Base-by-base conservation (phyloP, 2,797 vertebrate genomes). In the Lutjanus argentimaculatus region DNA sequence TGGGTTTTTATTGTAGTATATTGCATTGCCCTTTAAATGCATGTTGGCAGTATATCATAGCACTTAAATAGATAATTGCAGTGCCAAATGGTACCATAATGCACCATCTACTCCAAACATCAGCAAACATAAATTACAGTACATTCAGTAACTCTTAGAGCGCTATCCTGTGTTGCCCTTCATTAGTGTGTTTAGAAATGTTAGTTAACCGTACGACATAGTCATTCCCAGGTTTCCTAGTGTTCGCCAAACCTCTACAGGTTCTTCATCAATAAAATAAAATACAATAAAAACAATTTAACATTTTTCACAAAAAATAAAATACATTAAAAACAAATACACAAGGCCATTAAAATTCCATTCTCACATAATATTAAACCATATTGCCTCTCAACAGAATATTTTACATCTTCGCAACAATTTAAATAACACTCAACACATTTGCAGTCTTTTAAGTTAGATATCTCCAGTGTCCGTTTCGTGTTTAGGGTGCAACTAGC, bases 371-470 rank as follows among this genome's bases (percentile, higher is more conserved):
- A 96, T 97, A 98, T 97, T 97, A 97, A 97, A 97, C 96, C 96
- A 96, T 96, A 96, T 95, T 96, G 96, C 97, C 96, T 97, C 95
- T 97, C 95, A 97, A 98, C 95, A 96, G 95, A 96, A 96, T 99
- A 99, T 97, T 97, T 99, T 99, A 99, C 98, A 99, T 95, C 96
- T 97, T 96, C 62, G 96, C 67, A 92, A 95, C 96, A 94, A 96
- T 93, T 96, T 97, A 98, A 97, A 97, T 98, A 97, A 94, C 95
- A 94, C 92, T 93, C 91, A 91, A 89, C 89, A 94, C 76, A 88
- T 90, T 93, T 90, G 89, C 85, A 95, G 94, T 95, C 92, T 93
- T 83, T 94, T 92, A 93, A 89, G 71, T 91, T 89, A 89, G 77
- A 79, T 90, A 65, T 91, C 83, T 96, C 93, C 95, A 96, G 96